Evolutionary conservation across 2,888 invertebrate species (phyloP).

Genomic region (Eristalis pertinax): DNA sequence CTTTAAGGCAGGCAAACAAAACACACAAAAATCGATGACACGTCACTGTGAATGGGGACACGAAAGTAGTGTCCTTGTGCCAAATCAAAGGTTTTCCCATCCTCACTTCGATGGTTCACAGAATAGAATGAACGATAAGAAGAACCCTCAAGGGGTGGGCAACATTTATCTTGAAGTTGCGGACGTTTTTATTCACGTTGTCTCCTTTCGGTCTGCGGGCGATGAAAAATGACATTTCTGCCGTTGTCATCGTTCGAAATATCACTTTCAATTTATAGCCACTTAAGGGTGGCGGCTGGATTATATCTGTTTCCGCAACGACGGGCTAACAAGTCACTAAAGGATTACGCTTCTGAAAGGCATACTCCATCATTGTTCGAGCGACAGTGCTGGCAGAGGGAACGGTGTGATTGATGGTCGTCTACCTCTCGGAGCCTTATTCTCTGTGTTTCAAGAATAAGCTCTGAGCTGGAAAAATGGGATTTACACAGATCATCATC

Average conservation of each 20-base stretch:
- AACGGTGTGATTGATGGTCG: not conserved
- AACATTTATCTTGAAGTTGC: not conserved
- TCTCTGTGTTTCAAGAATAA: not conserved
- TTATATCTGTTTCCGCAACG: not conserved
- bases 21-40: not conserved
- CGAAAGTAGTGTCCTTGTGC: not conserved
- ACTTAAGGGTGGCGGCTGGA: not conserved
- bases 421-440: not conserved
- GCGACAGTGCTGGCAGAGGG: not conserved
- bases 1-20: no score
- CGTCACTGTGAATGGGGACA: not conserved
- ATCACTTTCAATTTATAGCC: not conserved
- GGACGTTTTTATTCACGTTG: not conserved
- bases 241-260: not conserved
- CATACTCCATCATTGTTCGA: not conserved
- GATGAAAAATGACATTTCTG: not conserved
- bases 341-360: not conserved
- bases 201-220: not conserved
- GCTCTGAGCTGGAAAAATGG: not conserved
- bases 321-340: not conserved
- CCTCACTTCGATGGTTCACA: not conserved
- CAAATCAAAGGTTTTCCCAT: not conserved
- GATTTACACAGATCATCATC: not conserved
- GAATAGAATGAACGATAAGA: not conserved
- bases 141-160: not conserved